Evolutionary conservation across 1,140 invertebrate genomes (phyloP).

Genomic region (Drosophila subpulchrella): DNA sequence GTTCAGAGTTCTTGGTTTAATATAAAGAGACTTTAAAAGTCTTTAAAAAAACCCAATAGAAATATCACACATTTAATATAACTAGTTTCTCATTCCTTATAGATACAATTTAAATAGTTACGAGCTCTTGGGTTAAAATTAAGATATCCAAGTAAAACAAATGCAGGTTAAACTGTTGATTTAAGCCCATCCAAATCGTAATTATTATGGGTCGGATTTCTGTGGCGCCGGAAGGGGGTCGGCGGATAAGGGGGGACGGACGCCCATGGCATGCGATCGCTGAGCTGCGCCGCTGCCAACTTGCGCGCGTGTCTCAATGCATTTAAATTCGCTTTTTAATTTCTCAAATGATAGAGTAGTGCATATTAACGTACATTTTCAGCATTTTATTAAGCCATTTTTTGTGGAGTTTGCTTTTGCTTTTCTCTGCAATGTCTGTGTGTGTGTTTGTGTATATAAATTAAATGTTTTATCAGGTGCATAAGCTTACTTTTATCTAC

Average conservation of each 20-base stretch:
- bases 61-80: no score
- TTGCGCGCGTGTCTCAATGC: constrained; percentile 62
- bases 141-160: background rate
- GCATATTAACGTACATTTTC: constrained; percentile 50
- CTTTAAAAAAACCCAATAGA: no score
- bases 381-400: constrained; percentile 48
- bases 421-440: constrained; percentile 14
- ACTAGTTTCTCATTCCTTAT: no score
- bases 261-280: constrained; percentile 25
- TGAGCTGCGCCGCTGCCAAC: background rate
- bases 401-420: constrained; percentile 9
- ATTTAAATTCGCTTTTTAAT: constrained; percentile 70
- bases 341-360: constrained; percentile 50
- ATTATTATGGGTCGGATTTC: constrained; percentile 22
- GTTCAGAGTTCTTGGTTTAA: background rate
- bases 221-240: background rate
- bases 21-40: no score
- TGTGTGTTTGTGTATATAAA: constrained; percentile 20
- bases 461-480: constrained; percentile 50
- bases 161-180: no score
- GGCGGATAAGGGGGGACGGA: background rate
- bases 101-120: background rate
- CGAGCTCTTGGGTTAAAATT: background rate
- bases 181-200: constrained; percentile 21
- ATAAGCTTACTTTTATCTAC: constrained; percentile 37